Percentiles rank a stretch among this genome's conserved stretches.
These are phyloP conservation scores for Camponotus floridanus DNA, from an alignment of 1,140 invertebrate genomes.

Conservation along the genomic window DNA sequence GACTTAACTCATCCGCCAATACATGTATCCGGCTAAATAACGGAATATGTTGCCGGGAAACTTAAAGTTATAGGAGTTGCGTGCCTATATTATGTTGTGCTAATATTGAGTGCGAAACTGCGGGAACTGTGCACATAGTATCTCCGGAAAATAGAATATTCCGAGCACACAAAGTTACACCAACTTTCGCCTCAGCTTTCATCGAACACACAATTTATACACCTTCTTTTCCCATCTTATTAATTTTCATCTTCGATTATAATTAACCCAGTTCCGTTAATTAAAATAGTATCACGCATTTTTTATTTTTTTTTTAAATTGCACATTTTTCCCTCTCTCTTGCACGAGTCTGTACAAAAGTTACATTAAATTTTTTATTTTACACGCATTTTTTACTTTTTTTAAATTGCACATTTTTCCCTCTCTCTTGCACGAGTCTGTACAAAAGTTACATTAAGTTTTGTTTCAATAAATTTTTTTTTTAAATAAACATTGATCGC, in stretches of 20 bases:
- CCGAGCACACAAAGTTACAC: neutral
- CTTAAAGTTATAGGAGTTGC: slow-evolving; percentile 45
- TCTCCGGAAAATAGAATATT: slow-evolving; percentile 4
- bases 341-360: neutral
- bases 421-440: no score
- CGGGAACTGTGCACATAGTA: neutral
- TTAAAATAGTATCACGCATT: neutral
- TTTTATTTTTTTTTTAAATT: neutral
- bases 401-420: no score
- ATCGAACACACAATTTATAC: neutral
- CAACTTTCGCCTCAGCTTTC: slow-evolving; percentile 4
- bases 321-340: no score
- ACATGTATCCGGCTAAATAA: slow-evolving; percentile 48
- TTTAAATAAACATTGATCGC: neutral
- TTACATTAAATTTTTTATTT: neutral
- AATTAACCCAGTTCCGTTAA: neutral
- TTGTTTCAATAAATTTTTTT: neutral
- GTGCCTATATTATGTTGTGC: neutral
- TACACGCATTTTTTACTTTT: neutral
- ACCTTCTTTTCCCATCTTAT: slow-evolving; percentile 7
- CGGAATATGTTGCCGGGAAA: slow-evolving; percentile 48
- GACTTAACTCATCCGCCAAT: slow-evolving; percentile 52
- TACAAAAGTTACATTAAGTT: neutral
- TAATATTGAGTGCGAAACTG: slow-evolving; percentile 39
- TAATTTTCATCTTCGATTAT: neutral